These are phyloP conservation scores for Stenolophus ochropezus DNA, from an alignment of 2,888 invertebrate species.

Conservation along the genomic window DNA sequence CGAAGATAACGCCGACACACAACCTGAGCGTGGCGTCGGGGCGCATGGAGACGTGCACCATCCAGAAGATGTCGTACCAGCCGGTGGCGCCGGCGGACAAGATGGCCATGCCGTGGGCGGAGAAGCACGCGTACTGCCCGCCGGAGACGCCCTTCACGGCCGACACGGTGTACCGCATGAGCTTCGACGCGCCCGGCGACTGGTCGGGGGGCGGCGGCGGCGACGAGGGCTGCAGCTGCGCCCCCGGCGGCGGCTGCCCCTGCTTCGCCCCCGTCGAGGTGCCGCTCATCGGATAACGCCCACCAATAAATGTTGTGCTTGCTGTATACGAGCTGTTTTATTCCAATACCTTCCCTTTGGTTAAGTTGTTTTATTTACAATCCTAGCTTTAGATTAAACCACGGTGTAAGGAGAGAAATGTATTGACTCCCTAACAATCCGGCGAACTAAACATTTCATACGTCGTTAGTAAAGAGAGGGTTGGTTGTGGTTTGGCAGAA, in stretches of 20 bases:
- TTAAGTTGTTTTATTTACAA: too few species aligned
- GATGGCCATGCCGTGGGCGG: conserved; percentile 37
- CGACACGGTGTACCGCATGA: conserved; percentile 76
- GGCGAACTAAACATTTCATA: too few species aligned
- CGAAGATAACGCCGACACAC: not conserved
- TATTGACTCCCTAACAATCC: too few species aligned
- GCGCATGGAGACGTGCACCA: conserved; percentile 67
- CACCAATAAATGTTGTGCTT: not conserved
- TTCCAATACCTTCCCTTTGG: too few species aligned
- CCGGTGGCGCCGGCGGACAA: conserved; percentile 66
- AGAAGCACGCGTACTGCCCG: conserved; percentile 71
- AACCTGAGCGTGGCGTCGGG: conserved; percentile 3
- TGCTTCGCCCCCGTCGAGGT: not conserved
- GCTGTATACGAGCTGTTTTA: conserved; percentile 3
- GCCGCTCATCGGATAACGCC: not conserved
- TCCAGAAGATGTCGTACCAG: conserved; percentile 77
- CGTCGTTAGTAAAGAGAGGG: too few species aligned
- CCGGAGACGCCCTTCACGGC: conserved; percentile 75
- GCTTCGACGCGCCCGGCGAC: conserved; percentile 49
- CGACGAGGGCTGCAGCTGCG: not conserved
- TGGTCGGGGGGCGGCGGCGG: not conserved
- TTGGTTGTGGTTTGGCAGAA: too few species aligned
- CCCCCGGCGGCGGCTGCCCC: not conserved
- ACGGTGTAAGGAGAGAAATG: too few species aligned
- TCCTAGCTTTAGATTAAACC: too few species aligned